Percentiles rank a stretch among this genome's conserved stretches.
Evolutionary conservation across 2,113 vertebrate species (phyloP).

Genomic region (Aegotheles bennettii): DNA sequence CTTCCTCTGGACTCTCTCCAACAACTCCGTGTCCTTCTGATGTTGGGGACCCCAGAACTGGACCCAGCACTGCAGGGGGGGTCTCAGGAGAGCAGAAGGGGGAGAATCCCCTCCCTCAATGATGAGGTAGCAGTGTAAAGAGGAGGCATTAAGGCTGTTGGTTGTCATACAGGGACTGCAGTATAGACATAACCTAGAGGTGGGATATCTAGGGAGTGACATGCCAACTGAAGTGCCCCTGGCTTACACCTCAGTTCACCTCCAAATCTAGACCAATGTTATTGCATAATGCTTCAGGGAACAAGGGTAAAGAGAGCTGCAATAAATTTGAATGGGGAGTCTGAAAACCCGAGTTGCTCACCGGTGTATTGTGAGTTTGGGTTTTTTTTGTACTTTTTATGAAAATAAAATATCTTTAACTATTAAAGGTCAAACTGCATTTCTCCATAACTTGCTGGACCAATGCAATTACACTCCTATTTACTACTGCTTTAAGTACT

Average conservation of each 20-base stretch:
- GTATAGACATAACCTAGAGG: neutral
- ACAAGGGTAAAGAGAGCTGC: neutral
- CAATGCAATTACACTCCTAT: neutral
- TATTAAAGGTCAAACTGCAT: neutral
- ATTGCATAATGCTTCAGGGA: neutral
- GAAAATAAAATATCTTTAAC: neutral
- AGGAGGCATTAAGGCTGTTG: neutral
- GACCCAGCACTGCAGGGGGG: too few species aligned
- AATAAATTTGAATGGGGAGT: neutral
- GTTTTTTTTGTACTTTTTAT: neutral
- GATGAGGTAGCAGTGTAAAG: neutral
- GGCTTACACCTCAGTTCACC: neutral
- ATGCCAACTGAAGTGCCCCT: neutral
- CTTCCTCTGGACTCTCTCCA: too few species aligned
- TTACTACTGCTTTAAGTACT: conserved; percentile 2
- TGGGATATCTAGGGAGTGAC: neutral
- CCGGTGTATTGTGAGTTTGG: neutral
- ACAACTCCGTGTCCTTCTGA: too few species aligned
- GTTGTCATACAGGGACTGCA: neutral
- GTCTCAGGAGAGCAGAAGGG: too few species aligned
- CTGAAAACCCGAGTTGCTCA: neutral
- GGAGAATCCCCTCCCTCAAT: too few species aligned
- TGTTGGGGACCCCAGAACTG: too few species aligned
- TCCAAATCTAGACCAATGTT: neutral
- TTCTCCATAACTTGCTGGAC: neutral